Evolutionary conservation across 2,888 invertebrate genomes (phyloP).

Genomic region (Steromphala cineraria): DNA sequence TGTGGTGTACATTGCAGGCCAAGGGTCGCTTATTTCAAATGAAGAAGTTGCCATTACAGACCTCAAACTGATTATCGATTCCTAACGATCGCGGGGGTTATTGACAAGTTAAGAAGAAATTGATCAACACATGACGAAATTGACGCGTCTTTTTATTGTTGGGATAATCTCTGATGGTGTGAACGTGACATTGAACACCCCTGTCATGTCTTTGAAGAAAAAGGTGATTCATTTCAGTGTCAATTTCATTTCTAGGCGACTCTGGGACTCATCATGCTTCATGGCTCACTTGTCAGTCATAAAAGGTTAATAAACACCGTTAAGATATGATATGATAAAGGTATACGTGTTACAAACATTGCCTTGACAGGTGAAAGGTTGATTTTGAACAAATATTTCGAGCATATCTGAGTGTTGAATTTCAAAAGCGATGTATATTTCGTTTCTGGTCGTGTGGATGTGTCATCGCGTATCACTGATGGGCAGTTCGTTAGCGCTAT

Average conservation of each 20-base stretch:
- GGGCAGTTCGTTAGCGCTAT: neutral
- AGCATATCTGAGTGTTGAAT: neutral
- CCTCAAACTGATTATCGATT: neutral
- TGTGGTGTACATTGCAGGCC: neutral
- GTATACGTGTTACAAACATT: neutral
- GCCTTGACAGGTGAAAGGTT: neutral
- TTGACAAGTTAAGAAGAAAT: neutral
- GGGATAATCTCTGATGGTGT: neutral
- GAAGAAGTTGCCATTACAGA: neutral
- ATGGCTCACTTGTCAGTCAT: neutral
- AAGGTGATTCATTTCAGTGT: conserved; percentile 6
- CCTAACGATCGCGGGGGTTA: neutral
- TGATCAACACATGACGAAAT: neutral
- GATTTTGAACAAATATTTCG: neutral
- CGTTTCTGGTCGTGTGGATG: neutral
- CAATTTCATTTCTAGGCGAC: neutral
- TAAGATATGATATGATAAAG: neutral
- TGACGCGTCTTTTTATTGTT: neutral
- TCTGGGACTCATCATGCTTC: neutral
- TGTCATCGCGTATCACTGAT: neutral
- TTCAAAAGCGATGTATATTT: neutral
- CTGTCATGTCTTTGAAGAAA: conserved; percentile 2
- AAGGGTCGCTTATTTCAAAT: neutral
- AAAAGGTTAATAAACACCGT: neutral
- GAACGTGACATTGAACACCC: neutral